These are phyloP conservation scores for Nyctereutes procyonoides DNA, from an alignment of 2,113 vertebrate genomes.

Conservation along the genomic window DNA sequence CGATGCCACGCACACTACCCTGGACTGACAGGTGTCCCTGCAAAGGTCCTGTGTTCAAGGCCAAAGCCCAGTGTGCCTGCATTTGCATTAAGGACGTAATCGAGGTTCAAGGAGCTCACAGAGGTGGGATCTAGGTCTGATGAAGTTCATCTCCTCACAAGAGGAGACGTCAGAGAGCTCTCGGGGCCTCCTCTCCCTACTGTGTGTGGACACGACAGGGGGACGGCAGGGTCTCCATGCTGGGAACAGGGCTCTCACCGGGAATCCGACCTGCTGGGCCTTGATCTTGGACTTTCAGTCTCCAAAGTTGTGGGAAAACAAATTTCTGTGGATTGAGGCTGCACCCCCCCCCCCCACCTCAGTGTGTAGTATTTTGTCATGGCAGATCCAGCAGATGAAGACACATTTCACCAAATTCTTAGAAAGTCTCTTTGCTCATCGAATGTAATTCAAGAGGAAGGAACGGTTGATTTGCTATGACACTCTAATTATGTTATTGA, in stretches of 20 bases:
- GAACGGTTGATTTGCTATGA: neutral
- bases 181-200: accelerated
- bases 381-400: neutral
- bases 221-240: accelerated
- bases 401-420: neutral
- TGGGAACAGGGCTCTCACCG: neutral
- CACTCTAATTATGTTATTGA: conserved; percentile 60
- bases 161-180: neutral
- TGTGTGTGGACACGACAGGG: accelerated
- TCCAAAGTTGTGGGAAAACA: neutral
- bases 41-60: accelerated
- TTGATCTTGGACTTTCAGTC: neutral
- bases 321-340: neutral
- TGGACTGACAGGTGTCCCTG: accelerated
- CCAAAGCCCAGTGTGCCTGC: accelerated
- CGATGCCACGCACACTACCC: accelerated
- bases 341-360: neutral
- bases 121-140: accelerated
- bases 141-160: accelerated
- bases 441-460: neutral
- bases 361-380: neutral
- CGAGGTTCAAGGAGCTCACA: neutral
- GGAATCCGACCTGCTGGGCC: too few relatives aligned
- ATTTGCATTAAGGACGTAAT: neutral
- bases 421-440: neutral